Evolutionary conservation across 2,797 vertebrate genomes (phyloP).

Genomic region (Ataeniobius toweri): DNA sequence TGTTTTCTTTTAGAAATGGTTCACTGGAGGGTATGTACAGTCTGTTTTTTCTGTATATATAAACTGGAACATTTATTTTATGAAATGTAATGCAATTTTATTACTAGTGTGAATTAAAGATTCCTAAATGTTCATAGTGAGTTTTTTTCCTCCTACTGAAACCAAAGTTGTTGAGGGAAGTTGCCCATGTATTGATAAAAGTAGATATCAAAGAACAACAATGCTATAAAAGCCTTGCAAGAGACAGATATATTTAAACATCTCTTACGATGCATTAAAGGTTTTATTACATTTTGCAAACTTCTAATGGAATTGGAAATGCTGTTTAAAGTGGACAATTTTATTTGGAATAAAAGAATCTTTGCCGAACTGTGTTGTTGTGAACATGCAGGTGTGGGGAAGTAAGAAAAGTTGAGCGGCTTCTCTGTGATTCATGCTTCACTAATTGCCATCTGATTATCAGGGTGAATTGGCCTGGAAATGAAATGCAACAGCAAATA

Average conservation of each 20-base stretch:
- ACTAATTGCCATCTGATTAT: conserved; percentile 78
- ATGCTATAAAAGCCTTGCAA: conserved; percentile 61
- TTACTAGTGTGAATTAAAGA: conserved; percentile 99
- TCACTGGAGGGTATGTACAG: conserved; percentile 97
- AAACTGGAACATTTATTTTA: conserved; percentile 99
- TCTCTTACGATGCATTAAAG: conserved; percentile 69
- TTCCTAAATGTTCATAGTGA: conserved; percentile 96
- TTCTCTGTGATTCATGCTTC: conserved; percentile 69
- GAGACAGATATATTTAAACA: conserved; percentile 65
- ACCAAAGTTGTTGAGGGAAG: conserved; percentile 74
- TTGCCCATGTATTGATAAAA: conserved; percentile 61
- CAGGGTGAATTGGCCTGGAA: conserved; percentile 72
- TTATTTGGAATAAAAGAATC: conserved; percentile 83
- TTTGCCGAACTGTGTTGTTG: conserved; percentile 78
- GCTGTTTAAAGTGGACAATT: conserved; percentile 77
- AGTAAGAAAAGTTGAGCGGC: conserved; percentile 53
- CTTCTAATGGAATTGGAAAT: conserved; percentile 76
- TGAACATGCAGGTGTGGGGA: conserved; percentile 71
- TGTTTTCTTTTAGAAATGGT: conserved; percentile 81
- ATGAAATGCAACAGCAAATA: conserved; percentile 74
- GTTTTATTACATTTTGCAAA: conserved; percentile 76
- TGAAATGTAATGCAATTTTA: conserved; percentile 99
- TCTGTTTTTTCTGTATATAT: conserved; percentile 99
- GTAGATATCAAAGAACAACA: conserved; percentile 65
- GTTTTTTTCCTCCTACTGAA: conserved; percentile 71